These are phyloP conservation scores for Oeneis ivallda DNA, from an alignment of 2,888 invertebrate genomes.

Conservation along the genomic window DNA sequence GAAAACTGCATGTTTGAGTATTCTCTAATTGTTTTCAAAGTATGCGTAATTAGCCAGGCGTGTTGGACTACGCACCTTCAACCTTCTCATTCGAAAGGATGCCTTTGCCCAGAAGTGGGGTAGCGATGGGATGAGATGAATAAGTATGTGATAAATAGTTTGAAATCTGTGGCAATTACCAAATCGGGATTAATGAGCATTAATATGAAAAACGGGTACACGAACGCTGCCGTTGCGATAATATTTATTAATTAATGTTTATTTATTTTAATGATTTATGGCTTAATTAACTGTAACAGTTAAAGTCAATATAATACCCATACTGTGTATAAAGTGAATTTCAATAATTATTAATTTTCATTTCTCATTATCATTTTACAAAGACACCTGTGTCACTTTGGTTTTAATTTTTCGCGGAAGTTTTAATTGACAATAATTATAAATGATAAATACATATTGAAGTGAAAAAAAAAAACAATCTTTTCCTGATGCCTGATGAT, in stretches of 20 bases:
- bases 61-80: too few species aligned
- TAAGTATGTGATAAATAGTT: slow-evolving; percentile 26
- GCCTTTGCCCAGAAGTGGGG: too few species aligned
- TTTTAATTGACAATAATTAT: background rate
- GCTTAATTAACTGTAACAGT: slow-evolving; percentile 18
- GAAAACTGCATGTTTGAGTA: too few species aligned
- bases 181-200: slow-evolving; percentile 40
- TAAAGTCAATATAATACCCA: slow-evolving; percentile 22
- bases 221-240: slow-evolving; percentile 12
- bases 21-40: too few species aligned
- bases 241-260: slow-evolving; percentile 23
- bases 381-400: slow-evolving; percentile 8
- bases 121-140: too few species aligned
- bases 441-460: background rate
- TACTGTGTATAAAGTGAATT: slow-evolving; percentile 11
- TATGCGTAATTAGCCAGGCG: too few species aligned
- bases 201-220: slow-evolving; percentile 34
- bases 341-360: slow-evolving; percentile 18
- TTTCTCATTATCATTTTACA: slow-evolving; percentile 7
- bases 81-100: too few species aligned
- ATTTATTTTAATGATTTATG: slow-evolving; percentile 17
- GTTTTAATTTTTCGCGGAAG: background rate
- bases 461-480: background rate
- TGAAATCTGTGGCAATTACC: slow-evolving; percentile 29
- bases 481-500: too few species aligned